These are phyloP conservation scores for Anadara kagoshimensis DNA, from an alignment of 1,140 invertebrate species.

Conservation along the genomic window DNA sequence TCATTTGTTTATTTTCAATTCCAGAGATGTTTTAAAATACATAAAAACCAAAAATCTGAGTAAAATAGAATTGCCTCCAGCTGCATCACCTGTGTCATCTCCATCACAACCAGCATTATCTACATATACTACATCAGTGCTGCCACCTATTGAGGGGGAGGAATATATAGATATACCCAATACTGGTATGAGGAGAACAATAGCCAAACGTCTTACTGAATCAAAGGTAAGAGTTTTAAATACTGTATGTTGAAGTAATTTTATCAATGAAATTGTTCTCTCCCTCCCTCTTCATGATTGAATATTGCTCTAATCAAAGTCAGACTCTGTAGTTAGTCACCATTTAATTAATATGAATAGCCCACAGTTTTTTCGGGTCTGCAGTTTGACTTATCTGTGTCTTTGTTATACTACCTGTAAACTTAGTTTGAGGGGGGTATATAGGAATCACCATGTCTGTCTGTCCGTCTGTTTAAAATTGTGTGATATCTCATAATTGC, in stretches of 20 bases:
- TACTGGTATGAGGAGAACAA: conserved; percentile 85
- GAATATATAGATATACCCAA: conserved; percentile 83
- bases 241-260: not conserved
- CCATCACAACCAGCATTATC: conserved; percentile 17
- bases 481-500: no score
- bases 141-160: conserved; percentile 75
- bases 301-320: not conserved
- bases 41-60: conserved; percentile 77
- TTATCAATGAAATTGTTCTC: not conserved
- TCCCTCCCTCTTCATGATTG: conserved; percentile 6
- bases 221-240: conserved; percentile 82
- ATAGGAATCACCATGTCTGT: no score
- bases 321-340: not conserved
- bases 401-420: no score
- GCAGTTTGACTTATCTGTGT: no score
- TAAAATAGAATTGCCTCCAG: conserved; percentile 65
- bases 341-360: no score
- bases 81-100: conserved; percentile 19
- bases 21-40: conserved; percentile 78
- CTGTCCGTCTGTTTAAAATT: no score
- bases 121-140: conserved; percentile 54
- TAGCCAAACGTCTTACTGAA: conserved; percentile 91
- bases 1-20: conserved; percentile 23
- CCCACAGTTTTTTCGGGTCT: no score
- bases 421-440: no score